Evolutionary conservation across 2,113 vertebrate genomes (phyloP), one percentile per base, ranked within the genome.

Genomic region (Bagarius yarrelli): DNA sequence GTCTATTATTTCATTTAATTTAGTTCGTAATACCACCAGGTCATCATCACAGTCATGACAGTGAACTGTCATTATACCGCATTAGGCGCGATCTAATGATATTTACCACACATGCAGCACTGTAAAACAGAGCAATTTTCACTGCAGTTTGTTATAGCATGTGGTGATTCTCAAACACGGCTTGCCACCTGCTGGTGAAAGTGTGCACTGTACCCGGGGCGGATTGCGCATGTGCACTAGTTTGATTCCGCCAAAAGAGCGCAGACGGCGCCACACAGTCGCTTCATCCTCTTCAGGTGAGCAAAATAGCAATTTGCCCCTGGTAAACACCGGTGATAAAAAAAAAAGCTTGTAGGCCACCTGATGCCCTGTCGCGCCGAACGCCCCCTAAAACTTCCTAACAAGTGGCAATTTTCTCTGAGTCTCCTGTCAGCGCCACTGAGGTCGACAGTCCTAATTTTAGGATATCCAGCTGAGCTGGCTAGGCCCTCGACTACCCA

Each of bases 251-350:
- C 53, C 34, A 50, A 61, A n/a, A 92, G 89, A 91, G 89, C 81
- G 81, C 69, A 79, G 85, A 80, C 86, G 93, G 92, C 93, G 93
- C 92, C 92, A 53, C 59, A 16, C 19, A 92, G 90, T 70, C 88
- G 88, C 88, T 86, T 89, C 90, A 84, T 84, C 73, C 63, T 78
- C 89, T 86, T 89, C 90, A 85, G 86, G 87, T 87, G 87, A 89
- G 89, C 91, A 93, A 94, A 93, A 93, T 89, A 93, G 88, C 90
- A 92, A 94, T 93, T 93, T 92, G 88, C 91, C 90, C 84, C 91
- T 90, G 76, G 86, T 91, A 91, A 89, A 91, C 86, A 90, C 87
- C 87, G 80, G 86, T 88, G 86, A 86, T 84, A 83, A 87, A 85
- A 87, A 86, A 87, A 90, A 81, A 88, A 86, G 86, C 90, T 89